phyloP scores from a whole-genome alignment of 2,888 invertebrate species.

The Cosmopolites sordidus region DNA sequence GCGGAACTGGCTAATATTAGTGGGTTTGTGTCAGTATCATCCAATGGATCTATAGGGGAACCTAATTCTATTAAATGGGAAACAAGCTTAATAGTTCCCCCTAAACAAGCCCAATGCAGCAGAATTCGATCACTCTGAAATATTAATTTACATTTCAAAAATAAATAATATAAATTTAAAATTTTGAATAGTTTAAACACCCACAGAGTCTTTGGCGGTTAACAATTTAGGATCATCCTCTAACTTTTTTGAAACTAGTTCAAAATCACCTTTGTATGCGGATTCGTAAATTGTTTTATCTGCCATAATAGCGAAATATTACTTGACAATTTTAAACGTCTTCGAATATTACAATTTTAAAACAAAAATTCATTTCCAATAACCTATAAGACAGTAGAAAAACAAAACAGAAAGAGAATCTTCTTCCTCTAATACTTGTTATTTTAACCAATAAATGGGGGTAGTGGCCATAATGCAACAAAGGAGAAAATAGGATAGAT shows the following conservation, averaged over 20 bases:
- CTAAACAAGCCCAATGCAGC: slow-evolving; percentile 76
- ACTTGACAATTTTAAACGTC: no score
- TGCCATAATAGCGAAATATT: no score
- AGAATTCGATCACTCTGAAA: slow-evolving; percentile 66
- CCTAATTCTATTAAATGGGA: slow-evolving; percentile 62
- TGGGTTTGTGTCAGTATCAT: slow-evolving; percentile 75
- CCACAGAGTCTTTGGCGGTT: slow-evolving; percentile 52
- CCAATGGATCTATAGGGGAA: slow-evolving; percentile 63
- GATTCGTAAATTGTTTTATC: slow-evolving; percentile 56
- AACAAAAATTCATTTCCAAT: no score
- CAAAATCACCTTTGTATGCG: slow-evolving; percentile 69
- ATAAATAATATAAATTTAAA: no score
- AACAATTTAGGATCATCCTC: slow-evolving; percentile 54
- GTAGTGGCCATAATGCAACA: no score
- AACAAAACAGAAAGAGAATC: no score
- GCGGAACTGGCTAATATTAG: slow-evolving; percentile 77
- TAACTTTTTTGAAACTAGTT: slow-evolving; percentile 60
- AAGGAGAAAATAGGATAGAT: no score
- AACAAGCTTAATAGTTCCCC: slow-evolving; percentile 72
- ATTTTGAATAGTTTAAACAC: no score
- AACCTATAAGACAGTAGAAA: no score
- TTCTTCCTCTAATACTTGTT: no score
- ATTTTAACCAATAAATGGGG: no score
- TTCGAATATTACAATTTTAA: no score
- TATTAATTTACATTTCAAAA: slow-evolving; percentile 10